Evolutionary conservation across 2,797 vertebrate species (phyloP), one percentile per base, ranked within the genome.

Genomic region (Dromococcyx pavoninus): DNA sequence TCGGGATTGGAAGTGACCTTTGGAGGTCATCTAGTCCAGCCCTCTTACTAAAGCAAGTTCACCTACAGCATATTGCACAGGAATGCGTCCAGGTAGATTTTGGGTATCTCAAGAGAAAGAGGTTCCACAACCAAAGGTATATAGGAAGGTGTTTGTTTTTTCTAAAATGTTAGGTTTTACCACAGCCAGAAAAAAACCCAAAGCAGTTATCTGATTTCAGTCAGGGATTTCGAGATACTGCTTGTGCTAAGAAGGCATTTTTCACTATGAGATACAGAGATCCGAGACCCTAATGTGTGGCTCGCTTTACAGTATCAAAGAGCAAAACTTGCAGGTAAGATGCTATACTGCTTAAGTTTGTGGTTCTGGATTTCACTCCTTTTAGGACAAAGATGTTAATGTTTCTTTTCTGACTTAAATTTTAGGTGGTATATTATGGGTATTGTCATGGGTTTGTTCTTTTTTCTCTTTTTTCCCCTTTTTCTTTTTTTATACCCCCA

Each of bases 271-370:
- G 39, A 88, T 78, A 39, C 58, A 74, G 71, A 86, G 22, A 75
- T 82, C 32, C 13, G 54, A 91, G 48, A 86, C 44, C 62, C 25
- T 74, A 89, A 50, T 87, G 8, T 87, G 18, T 88, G 28, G 24
- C 77, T 77, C 44, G 27, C 41, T 88, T 94, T 72, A 60, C 50
- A 81, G 46, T 93, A 46, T 88, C 44, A 75, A 44, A 93, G 43
- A 90, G 72, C 18, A 78, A 46, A 72, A n/a, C 33, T 77, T 96
- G 57, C 92, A 97, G 94, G 92, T 97, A 96, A 97, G 94, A 46
- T 76, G 57, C 33, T 71, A 0, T 79, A 62, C 73, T 54, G 70
- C 39, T 86, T 65, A 39, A 76, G 46, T 89, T 88, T 74, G n/a
- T 91, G 39, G 69, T 88, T 93, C 24, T 89, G 21, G 65, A 84